Evolutionary conservation across 2,113 vertebrate species (phyloP).

Genomic region (Grantiella picta): DNA sequence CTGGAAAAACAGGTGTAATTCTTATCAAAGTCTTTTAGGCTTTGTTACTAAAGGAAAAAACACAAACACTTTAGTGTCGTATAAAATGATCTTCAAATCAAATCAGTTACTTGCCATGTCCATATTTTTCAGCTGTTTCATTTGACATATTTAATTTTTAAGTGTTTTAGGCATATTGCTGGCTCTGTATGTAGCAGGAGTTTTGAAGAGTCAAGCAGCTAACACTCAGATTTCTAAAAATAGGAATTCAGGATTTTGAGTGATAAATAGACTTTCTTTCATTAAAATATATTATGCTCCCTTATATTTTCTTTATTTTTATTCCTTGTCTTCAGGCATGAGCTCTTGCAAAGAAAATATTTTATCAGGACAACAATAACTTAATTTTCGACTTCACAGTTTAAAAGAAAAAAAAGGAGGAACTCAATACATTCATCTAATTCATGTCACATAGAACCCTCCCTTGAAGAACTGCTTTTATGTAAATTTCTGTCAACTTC

Average conservation of each 20-base stretch:
- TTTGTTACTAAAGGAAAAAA: background rate
- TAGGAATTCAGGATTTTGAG: background rate
- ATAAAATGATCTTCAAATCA: background rate
- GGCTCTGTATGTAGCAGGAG: background rate
- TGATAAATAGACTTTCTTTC: background rate
- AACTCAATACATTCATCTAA: background rate
- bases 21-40: background rate
- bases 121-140: background rate
- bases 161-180: background rate
- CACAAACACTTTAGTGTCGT: background rate
- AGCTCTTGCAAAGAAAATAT: background rate
- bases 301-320: background rate
- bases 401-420: background rate
- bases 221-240: background rate
- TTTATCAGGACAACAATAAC: background rate
- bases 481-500: constrained; percentile 45
- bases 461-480: constrained; percentile 33
- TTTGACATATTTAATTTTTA: background rate
- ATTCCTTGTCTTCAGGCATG: background rate
- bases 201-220: background rate
- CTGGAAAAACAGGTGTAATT: background rate
- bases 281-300: background rate
- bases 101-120: background rate
- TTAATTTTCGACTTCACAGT: background rate
- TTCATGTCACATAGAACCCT: constrained; percentile 37